Conservation (phyloP, 53 echinoderm and acorn worm genomes). For the Echinarachnius parma region DNA sequence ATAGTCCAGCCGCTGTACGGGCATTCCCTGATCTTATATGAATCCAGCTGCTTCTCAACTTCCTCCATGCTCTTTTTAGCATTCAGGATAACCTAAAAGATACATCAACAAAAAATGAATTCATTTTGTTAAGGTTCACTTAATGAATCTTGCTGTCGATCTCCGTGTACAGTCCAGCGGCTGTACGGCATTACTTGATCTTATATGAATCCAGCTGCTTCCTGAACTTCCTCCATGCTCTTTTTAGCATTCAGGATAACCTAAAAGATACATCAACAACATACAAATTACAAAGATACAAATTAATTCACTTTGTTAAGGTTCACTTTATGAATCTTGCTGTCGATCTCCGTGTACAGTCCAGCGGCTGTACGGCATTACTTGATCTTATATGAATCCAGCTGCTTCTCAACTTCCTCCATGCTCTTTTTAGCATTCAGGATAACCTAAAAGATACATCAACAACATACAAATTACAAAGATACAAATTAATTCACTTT, state of each 20-base stretch:
- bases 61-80: slow-evolving; percentile 11
- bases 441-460: background rate
- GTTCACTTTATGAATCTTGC: too few relatives aligned
- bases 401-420: too few relatives aligned
- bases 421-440: too few relatives aligned
- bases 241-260: slow-evolving; percentile 8
- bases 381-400: too few relatives aligned
- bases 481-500: too few relatives aligned
- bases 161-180: slow-evolving; percentile 21
- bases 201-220: slow-evolving; percentile 8
- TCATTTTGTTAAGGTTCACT: too few relatives aligned
- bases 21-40: slow-evolving; percentile 16
- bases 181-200: slow-evolving; percentile 22
- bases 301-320: background rate
- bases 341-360: too few relatives aligned
- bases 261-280: background rate
- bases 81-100: background rate
- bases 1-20: slow-evolving; percentile 19
- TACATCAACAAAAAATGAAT: background rate
- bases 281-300: background rate
- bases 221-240: slow-evolving; percentile 2
- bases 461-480: too few relatives aligned
- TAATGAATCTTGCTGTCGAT: too few relatives aligned
- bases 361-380: too few relatives aligned
- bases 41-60: slow-evolving; percentile 13